phyloP scores from a whole-genome alignment of 2,113 vertebrate species.

The Gulo gulo region DNA sequence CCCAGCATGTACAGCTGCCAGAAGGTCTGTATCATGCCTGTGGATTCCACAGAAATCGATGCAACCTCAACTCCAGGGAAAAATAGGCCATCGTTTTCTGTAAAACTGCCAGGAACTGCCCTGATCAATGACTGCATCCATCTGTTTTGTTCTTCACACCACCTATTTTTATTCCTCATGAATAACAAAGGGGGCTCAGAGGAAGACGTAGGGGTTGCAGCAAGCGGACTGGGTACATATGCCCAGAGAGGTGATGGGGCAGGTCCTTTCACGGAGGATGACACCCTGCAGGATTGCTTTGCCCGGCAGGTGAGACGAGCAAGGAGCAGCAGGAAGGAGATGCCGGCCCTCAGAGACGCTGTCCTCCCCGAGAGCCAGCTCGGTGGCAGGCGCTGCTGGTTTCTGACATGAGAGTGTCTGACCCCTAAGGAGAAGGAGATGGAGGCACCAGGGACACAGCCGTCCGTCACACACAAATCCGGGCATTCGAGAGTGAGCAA shows the following conservation, averaged over 20 bases:
- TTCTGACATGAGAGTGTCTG: fast-evolving
- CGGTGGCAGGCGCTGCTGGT: neutral
- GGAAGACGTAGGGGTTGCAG: neutral
- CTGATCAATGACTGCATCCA: neutral
- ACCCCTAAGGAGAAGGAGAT: fast-evolving
- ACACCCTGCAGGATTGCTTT: neutral
- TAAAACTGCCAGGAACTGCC: neutral
- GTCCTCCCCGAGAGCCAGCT: neutral
- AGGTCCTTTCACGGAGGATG: too few relatives aligned
- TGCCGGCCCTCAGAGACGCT: fast-evolving
- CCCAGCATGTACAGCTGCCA: fast-evolving
- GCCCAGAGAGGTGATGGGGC: neutral
- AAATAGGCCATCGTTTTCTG: neutral
- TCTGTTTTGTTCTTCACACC: neutral
- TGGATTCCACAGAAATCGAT: neutral
- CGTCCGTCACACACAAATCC: neutral
- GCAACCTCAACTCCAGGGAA: neutral
- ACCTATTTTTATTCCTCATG: neutral
- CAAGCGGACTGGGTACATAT: fast-evolving
- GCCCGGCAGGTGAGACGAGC: neutral
- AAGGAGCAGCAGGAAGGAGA: too few relatives aligned
- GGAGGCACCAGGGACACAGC: too few relatives aligned
- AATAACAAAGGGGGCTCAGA: neutral
- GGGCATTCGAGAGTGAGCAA: fast-evolving
- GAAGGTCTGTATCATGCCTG: fast-evolving